Percentiles rank a stretch among this genome's conserved stretches.
These are phyloP conservation scores for Ganaspis brasiliensis DNA, from an alignment of 2,888 invertebrate species.

Conservation along the genomic window DNA sequence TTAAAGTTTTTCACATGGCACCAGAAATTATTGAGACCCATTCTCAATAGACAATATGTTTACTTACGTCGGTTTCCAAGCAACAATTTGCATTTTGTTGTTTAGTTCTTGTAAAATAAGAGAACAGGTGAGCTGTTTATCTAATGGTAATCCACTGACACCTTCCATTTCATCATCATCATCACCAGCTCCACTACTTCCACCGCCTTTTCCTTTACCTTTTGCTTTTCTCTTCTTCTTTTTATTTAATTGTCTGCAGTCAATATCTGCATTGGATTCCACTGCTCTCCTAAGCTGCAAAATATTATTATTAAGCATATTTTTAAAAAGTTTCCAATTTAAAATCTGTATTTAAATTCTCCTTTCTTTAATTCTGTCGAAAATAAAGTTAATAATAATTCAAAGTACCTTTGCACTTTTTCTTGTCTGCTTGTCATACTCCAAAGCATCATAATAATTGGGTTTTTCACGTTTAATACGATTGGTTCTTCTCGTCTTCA, in stretches of 20 bases:
- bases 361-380: not conserved
- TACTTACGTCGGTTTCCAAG: slow-evolving; percentile 84
- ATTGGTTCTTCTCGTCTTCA: slow-evolving; percentile 85
- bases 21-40: too few relatives aligned
- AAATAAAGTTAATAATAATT: slow-evolving; percentile 8
- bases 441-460: slow-evolving; percentile 91
- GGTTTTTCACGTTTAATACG: slow-evolving; percentile 89
- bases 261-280: slow-evolving; percentile 76
- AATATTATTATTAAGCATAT: not conserved
- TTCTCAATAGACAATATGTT: not conserved
- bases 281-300: slow-evolving; percentile 74
- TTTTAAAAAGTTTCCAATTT: too few relatives aligned
- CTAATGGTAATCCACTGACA: slow-evolving; percentile 82
- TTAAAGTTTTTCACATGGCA: slow-evolving; percentile 5
- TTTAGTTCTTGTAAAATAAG: slow-evolving; percentile 91
- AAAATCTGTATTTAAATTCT: not conserved
- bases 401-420: slow-evolving; percentile 81
- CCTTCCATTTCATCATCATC: slow-evolving; percentile 83
- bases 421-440: slow-evolving; percentile 89
- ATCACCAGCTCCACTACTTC: slow-evolving; percentile 81
- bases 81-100: slow-evolving; percentile 88
- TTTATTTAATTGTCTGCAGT: slow-evolving; percentile 77
- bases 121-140: slow-evolving; percentile 87
- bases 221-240: slow-evolving; percentile 78
- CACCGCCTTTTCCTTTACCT: slow-evolving; percentile 75